Base-by-base conservation (phyloP, 1,140 invertebrate genomes). In the Camponotus pennsylvanicus region DNA sequence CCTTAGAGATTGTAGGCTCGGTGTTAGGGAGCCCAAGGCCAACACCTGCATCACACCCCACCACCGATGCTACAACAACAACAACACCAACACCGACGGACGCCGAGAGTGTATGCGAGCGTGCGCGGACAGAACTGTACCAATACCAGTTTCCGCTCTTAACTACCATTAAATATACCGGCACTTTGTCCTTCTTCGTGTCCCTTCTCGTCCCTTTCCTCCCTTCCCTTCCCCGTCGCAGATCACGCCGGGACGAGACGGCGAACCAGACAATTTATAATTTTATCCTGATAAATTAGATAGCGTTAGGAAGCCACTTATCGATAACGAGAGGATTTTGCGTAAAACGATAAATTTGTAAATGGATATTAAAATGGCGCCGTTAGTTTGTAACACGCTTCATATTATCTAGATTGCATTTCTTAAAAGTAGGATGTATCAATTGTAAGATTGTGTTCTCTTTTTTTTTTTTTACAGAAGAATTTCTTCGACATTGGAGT, bases 21-120 rank as follows among this genome's bases (percentile, higher is more conserved):
- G 92, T 93, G 91, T 94, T 93, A 93, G 93, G 92, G 90, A 92
- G 90, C 91, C 93, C 94, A 94, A 94, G 93, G 93, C 93, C 92
- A 94, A 93, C 94, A 94, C 93, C 94, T 94, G 92, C 93, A 92
- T 93, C 90, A 75, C 77, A 87, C 92, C 92, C 92, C 92, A 92
- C 92, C 86, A 92, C 13, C 67, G 27, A 67, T 70, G 61, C 64
- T 27, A 49, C 78, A 63, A 83, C 63, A 49, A 49, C 49, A 52
- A 52, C 49, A 52, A 52, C 49, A 52, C 13, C 13, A 52, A 52
- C 49, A 52, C 13, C 13, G 15, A 92, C 90, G 71, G 86, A 70
- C 76, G 37, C 45, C 61, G 34, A 64, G 57, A 52, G 42, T 40
- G n/a, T 66, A 18, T 61, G 7, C n/a, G 11, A 37, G 52, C 8